These are phyloP conservation scores for Gambusia yucatana DNA, from an alignment of 2,797 vertebrate genomes.

Conservation along the genomic window DNA sequence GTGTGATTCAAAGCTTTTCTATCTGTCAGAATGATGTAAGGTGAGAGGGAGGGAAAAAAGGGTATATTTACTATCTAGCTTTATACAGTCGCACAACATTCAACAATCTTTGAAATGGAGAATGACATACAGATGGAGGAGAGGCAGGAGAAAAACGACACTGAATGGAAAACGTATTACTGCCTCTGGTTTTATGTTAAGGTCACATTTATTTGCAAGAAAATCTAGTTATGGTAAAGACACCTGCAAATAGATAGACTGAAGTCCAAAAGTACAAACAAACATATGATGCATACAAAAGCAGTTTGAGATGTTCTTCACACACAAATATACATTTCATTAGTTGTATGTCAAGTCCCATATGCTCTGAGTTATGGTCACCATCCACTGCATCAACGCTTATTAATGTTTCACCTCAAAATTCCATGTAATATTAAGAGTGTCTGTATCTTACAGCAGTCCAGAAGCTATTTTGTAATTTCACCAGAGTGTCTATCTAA, in stretches of 20 bases:
- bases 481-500: conserved; percentile 6
- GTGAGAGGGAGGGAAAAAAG: conserved; percentile 40
- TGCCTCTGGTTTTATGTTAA: conserved; percentile 37
- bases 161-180: conserved; percentile 34
- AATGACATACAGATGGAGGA: conserved; percentile 27
- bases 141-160: neutral
- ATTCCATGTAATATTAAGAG: neutral
- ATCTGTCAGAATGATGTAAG: conserved; percentile 53
- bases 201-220: conserved; percentile 60
- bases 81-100: conserved; percentile 36
- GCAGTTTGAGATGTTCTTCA: conserved; percentile 36
- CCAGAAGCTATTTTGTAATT: neutral
- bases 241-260: conserved; percentile 46
- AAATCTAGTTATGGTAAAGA: conserved; percentile 50
- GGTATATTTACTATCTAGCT: conserved; percentile 51
- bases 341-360: conserved; percentile 39
- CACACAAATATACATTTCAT: conserved; percentile 44
- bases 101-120: conserved; percentile 33
- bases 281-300: conserved; percentile 50
- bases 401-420: neutral
- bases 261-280: conserved; percentile 25
- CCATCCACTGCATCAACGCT: conserved; percentile 5
- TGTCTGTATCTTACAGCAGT: neutral
- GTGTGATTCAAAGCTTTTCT: conserved; percentile 35
- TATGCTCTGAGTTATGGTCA: conserved; percentile 20